A percentile compares a stretch with the other conserved stretches of the same genome.
Conservation (phyloP, 1,140 invertebrate species). For the honey bee (Apis mellifera) region Amel_HAv3.1 CM009941.2:12034001-12034500, state of each 20-base stretch:
- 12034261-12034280: background rate
- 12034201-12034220: too few relatives aligned
- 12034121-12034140: background rate
- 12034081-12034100: background rate
- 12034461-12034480: slow-evolving; percentile 66
- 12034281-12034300: background rate
- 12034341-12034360: slow-evolving; percentile 50
- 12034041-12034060: background rate
- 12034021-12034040: background rate
- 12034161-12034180: background rate
- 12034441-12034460: slow-evolving; percentile 21
- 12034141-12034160: too few relatives aligned
- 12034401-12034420: background rate
- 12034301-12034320: background rate
- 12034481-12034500: slow-evolving; percentile 57
- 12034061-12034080: background rate
- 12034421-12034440: background rate
- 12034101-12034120: slow-evolving; percentile 1
- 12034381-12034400: slow-evolving; percentile 10
- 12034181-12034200: background rate
- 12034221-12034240: background rate
- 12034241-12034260: background rate
- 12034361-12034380: slow-evolving; percentile 33
- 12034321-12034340: slow-evolving; percentile 40
- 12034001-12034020: background rate